Conservation (phyloP, 1,140 invertebrate genomes). For the Hylaeus volcanicus region DNA sequence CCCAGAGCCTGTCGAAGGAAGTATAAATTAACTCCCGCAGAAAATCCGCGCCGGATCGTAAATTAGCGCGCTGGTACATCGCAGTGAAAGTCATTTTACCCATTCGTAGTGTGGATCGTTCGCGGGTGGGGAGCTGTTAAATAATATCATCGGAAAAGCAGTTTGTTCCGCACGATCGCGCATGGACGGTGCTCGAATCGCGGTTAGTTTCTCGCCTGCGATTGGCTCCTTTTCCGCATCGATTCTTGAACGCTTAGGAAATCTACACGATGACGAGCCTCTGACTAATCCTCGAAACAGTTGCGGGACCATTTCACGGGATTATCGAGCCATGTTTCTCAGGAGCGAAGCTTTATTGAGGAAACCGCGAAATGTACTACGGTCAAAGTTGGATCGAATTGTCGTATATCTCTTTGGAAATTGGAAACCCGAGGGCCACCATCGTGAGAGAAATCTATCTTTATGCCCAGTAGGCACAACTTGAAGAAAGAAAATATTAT, state of each 20-base stretch:
- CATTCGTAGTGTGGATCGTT: constrained; percentile 17
- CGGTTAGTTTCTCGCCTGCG: constrained; percentile 46
- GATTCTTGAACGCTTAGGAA: constrained; percentile 37
- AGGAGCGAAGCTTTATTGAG: background rate
- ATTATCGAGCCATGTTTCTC: background rate
- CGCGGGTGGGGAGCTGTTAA: constrained; percentile 39
- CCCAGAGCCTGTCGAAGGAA: background rate
- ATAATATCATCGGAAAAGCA: constrained; percentile 47
- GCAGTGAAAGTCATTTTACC: constrained; percentile 34
- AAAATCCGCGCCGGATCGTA: background rate
- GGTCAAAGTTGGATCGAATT: background rate
- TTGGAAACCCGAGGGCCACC: too few relatives aligned
- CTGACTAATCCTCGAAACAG: constrained; percentile 15
- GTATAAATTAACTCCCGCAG: background rate
- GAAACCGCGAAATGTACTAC: background rate
- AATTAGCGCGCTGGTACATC: constrained; percentile 22
- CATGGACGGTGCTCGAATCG: constrained; percentile 15
- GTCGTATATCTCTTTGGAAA: background rate
- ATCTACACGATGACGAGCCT: constrained; percentile 31
- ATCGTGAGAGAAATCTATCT: too few relatives aligned
- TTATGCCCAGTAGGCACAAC: too few relatives aligned
- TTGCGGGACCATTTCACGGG: constrained; percentile 3
- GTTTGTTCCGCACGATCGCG: constrained; percentile 53
- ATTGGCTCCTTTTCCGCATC: constrained; percentile 46
- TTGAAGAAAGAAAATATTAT: too few relatives aligned